Evolutionary conservation across 2,888 invertebrate species (phyloP).

Genomic region (Athalia rosae): DNA sequence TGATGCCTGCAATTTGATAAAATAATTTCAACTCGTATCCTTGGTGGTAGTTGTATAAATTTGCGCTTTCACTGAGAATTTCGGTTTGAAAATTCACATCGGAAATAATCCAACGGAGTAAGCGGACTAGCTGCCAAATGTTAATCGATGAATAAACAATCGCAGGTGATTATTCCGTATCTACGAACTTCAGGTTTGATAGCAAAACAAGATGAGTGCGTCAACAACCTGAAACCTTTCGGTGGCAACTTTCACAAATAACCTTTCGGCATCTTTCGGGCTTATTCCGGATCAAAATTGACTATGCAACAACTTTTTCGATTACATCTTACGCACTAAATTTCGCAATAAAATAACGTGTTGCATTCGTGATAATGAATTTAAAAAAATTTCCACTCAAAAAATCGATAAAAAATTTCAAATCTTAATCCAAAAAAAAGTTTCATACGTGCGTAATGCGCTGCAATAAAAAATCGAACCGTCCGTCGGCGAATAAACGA

Average conservation of each 20-base stretch:
- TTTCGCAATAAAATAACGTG: background rate
- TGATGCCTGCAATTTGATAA: background rate
- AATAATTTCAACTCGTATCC: conserved; percentile 14
- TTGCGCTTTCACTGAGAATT: conserved; percentile 10
- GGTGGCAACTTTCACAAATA: background rate
- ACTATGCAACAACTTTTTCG: background rate
- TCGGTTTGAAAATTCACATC: background rate
- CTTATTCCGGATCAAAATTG: conserved; percentile 16
- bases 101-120: conserved; percentile 4
- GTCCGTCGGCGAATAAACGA: background rate
- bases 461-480: background rate
- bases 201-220: conserved; percentile 5
- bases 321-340: background rate
- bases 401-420: background rate
- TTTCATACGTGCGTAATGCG: background rate
- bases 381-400: too few species aligned
- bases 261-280: conserved; percentile 29
- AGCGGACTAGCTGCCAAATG: conserved; percentile 6
- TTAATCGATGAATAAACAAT: conserved; percentile 1
- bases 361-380: too few species aligned
- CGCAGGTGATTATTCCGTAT: background rate
- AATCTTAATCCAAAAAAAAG: background rate
- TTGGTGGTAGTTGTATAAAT: background rate
- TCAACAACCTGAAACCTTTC: background rate
- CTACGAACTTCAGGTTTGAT: background rate